Evolutionary conservation across 2,888 invertebrate genomes (phyloP), one percentile per base, ranked within the genome.

Genomic region (Carterocephalus palaemon): DNA sequence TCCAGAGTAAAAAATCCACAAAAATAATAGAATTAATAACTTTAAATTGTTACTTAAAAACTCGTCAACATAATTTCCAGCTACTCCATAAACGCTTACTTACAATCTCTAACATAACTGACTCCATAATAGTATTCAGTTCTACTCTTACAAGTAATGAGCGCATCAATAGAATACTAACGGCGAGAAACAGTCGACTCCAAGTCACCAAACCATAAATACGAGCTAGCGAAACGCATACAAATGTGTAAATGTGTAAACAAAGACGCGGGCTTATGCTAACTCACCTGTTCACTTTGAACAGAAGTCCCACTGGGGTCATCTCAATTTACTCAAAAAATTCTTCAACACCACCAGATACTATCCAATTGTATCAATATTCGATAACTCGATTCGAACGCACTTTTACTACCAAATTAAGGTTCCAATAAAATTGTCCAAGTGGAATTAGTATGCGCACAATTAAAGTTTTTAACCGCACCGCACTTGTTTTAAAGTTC

Each of bases 301-400:
- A 89, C 71, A 89, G 78, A 64, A 89, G 83, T 76, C 89, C 89
- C 57, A 89, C 88, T 32, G 89, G 89, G 85, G 86, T 86, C 86
- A 90, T 89, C 59, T 71, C 81, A 64, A 58, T 60, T 54, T 54
- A 49, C 41, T 55, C 46, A 38, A 48, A 51, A 49, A 54, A 45
- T 49, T 46, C 39, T 49, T 48, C 48, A 46, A 49, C 51, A 57
- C 54, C 56, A 52, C 50, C 73, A 73, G 69, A n/a, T 54, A 51
- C 53, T 52, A 53, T 53, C 22, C 31, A 34, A 48, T 17, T 40
- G 42, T 42, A 26, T 20, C 24, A 26, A 19, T 41, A 24, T 23
- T 26, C 33, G 33, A 33, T 26, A 13, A 26, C 34, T 34, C 33
- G 9, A 13, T 16, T 23, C 20, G 16, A 15, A 41, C 12, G 23